These are phyloP conservation scores for Erebia ligea DNA, from an alignment of 2,888 invertebrate species.

Conservation along the genomic window DNA sequence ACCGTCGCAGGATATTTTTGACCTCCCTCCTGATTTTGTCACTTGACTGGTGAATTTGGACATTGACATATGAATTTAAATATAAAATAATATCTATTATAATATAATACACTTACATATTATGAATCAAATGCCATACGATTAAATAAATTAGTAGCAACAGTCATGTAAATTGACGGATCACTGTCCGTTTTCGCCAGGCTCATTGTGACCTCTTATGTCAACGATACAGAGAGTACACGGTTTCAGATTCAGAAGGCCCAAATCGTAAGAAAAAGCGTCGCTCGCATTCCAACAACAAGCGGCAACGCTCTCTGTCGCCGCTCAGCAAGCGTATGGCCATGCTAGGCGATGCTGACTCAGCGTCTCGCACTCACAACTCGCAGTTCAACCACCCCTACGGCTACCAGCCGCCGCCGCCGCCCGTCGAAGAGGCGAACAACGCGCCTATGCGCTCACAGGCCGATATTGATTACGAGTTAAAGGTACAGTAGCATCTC, in stretches of 20 bases:
- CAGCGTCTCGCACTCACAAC: constrained; percentile 76
- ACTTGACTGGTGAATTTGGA: too few relatives aligned
- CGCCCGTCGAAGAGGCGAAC: constrained; percentile 69
- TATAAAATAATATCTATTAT: too few relatives aligned
- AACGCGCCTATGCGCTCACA: constrained; percentile 64
- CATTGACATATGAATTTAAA: too few relatives aligned
- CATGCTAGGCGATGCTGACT: constrained; percentile 84
- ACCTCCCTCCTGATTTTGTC: too few relatives aligned
- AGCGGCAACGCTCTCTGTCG: constrained; percentile 88
- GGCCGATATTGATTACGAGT: constrained; percentile 85
- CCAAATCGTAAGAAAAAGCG: constrained; percentile 84
- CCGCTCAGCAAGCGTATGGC: constrained; percentile 93
- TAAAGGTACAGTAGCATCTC: constrained; percentile 68
- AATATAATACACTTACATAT: too few relatives aligned
- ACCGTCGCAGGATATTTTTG: too few relatives aligned
- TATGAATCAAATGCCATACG: too few relatives aligned
- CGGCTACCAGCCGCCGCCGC: constrained; percentile 84
- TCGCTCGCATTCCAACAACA: constrained; percentile 80
- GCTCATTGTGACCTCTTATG: constrained; percentile 7
- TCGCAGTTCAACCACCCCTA: constrained; percentile 88
- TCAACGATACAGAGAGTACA: constrained; percentile 33
- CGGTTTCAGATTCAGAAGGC: constrained; percentile 73
- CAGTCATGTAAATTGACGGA: too few relatives aligned
- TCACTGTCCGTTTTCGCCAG: too few relatives aligned
- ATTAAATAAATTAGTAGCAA: too few relatives aligned